A percentile compares a stretch with the other conserved stretches of the same genome.
phyloP scores from a whole-genome alignment of 2,888 invertebrate genomes.

The Busseola fusca region DNA sequence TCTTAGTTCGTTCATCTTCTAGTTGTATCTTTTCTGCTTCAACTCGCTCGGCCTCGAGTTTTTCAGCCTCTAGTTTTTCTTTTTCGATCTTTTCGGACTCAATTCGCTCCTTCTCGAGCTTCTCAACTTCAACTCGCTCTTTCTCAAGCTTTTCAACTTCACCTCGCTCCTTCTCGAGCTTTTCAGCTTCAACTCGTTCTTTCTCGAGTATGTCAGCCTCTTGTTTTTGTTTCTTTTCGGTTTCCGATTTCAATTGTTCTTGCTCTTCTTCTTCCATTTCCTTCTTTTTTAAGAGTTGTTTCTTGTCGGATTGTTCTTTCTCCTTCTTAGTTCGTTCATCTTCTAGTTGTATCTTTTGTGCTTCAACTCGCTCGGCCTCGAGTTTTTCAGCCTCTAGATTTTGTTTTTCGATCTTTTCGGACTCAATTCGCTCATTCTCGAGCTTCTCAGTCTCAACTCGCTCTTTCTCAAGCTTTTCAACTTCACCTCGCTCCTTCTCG shows the following conservation, averaged over 20 bases:
- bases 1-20: background rate
- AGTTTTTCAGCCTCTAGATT: background rate
- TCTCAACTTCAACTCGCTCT: background rate
- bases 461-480: background rate
- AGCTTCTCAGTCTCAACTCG: background rate
- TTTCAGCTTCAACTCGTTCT: background rate
- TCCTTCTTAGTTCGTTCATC: background rate
- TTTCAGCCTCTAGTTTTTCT: background rate
- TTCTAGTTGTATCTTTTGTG: background rate
- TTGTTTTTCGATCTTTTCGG: background rate
- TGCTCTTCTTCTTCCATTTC: background rate
- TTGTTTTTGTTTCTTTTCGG: background rate
- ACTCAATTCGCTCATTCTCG: background rate
- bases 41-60: background rate
- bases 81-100: background rate
- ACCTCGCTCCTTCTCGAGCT: background rate
- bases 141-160: background rate
- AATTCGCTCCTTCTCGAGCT: background rate
- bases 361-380: background rate
- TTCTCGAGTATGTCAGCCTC: background rate
- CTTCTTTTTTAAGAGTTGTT: background rate
- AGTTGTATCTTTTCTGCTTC: background rate
- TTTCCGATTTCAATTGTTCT: background rate
- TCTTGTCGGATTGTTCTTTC: background rate
- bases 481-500: background rate